These are phyloP conservation scores for Chloropsis cyanopogon DNA, from an alignment of 2,113 vertebrate genomes.

Conservation along the genomic window DNA sequence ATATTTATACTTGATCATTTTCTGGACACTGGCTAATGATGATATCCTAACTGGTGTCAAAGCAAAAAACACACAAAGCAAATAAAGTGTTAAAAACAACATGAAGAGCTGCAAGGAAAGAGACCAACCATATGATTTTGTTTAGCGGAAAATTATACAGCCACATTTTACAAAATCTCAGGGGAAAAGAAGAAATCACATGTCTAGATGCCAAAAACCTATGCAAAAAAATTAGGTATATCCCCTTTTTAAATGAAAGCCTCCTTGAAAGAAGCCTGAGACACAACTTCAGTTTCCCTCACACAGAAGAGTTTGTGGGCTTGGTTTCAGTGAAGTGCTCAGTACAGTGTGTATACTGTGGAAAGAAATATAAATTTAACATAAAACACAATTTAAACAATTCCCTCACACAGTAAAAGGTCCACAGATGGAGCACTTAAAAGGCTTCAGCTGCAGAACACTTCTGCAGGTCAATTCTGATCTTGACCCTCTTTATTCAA, in stretches of 20 bases:
- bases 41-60: not conserved
- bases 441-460: not conserved
- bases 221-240: not conserved
- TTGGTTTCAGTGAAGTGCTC: not conserved
- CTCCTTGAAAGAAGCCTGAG: not conserved
- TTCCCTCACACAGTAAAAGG: not conserved
- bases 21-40: not conserved
- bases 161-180: not conserved
- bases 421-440: not conserved
- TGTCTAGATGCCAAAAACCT: not conserved
- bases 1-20: not conserved
- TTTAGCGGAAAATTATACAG: not conserved
- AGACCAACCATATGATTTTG: not conserved
- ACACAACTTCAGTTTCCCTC: not conserved
- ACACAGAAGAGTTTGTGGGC: too few relatives aligned
- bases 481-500: not conserved
- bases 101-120: not conserved
- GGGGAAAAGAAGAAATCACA: not conserved
- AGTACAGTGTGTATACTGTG: not conserved
- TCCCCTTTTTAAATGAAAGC: not conserved
- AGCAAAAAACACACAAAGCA: not conserved
- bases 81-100: not conserved
- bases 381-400: not conserved
- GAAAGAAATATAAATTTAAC: not conserved
- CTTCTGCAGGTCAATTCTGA: not conserved